Conservation (phyloP, 1,140 invertebrate species). For the Uloborus diversus region DNA sequence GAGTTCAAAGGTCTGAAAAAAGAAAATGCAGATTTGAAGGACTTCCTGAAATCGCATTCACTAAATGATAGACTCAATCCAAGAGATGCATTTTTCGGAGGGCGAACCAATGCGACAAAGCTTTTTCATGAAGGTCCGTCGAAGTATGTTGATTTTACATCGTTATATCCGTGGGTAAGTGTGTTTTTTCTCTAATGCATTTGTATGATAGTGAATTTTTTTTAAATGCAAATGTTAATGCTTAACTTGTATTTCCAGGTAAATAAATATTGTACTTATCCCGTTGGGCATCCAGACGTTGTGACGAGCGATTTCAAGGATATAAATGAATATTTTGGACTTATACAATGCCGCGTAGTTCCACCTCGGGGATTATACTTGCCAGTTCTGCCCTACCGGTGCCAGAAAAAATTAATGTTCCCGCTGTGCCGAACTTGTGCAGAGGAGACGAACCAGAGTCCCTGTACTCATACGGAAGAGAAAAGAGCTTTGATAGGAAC, state of each 20-base stretch:
- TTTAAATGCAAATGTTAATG: no score
- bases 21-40: neutral
- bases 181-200: no score
- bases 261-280: slow-evolving; percentile 60
- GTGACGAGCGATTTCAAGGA: slow-evolving; percentile 59
- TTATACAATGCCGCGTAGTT: slow-evolving; percentile 59
- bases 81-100: slow-evolving; percentile 1
- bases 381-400: slow-evolving; percentile 52
- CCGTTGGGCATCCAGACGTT: slow-evolving; percentile 63
- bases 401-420: neutral
- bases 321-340: slow-evolving; percentile 58
- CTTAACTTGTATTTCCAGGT: no score
- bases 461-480: neutral
- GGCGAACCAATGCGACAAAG: neutral
- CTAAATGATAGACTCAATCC: neutral
- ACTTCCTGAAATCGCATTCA: neutral
- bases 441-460: neutral
- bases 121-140: neutral
- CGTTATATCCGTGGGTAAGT: slow-evolving; percentile 14
- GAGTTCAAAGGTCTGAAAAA: neutral
- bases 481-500: neutral
- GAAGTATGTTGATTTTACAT: slow-evolving; percentile 35
- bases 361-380: slow-evolving; percentile 53
- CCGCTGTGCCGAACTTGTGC: slow-evolving; percentile 1
- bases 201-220: no score